Base-by-base conservation (phyloP, 2,888 invertebrate species). In the Ptychoptera albimana region DNA sequence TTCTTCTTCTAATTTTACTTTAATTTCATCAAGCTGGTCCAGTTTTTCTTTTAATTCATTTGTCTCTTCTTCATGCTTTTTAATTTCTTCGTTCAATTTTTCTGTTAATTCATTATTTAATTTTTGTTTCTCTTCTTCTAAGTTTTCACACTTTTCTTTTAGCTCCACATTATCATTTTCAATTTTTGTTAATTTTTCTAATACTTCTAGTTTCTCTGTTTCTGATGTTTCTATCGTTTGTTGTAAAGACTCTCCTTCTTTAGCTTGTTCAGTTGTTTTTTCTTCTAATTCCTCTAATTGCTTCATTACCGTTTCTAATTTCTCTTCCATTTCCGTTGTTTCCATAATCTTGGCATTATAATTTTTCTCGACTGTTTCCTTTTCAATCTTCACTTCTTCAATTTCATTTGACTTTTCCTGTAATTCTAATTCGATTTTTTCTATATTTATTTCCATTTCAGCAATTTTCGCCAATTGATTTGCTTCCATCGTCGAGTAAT, bases 161-260 rank as follows among this genome's bases (percentile, higher is more conserved):
- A 65, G 45, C 47, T 55, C 51, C 7, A 55, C 55, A 16, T 63
- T 54, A 55, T 60, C 55, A n/a, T 59, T 54, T 38, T 62, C 55
- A 16, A 67, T 57, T 13, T 50, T 52, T 49, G 59, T 56, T 2
- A 68, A 48, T 51, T 67, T 65, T 48, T 58, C 52, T 52, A 64
- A 64, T 54, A 67, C 66, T 15, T 63, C 45, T 45, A 63, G 61
- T 37, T 48, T 51, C 47, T 63, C 60, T 47, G 60, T 58, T 51
- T 52, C 53, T 14, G 53, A 47, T 12, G 23, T 23, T 7, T 23
- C 23, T 5, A 23, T 23, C 3, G 3, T 23, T 23, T 30, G 63
- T 56, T 42, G 49, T 54, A 32, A 41, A 14, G 15, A 13, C 37
- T 40, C 36, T 7, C 37, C 16, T 31, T 41, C 37, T 6, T 15